phyloP scores from a whole-genome alignment of 2,888 invertebrate species.

The Hemithea aestivaria region DNA sequence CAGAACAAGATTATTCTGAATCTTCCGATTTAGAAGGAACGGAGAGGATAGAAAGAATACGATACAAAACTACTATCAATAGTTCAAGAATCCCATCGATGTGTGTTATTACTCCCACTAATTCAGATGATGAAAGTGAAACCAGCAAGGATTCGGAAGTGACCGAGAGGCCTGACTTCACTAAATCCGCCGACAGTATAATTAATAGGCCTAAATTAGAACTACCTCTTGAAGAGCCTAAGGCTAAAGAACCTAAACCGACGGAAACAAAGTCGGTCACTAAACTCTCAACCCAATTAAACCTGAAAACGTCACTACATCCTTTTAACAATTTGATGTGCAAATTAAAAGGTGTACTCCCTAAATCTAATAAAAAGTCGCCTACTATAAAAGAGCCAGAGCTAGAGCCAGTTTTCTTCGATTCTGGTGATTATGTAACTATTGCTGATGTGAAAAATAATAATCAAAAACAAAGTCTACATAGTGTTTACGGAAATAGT shows the following conservation, averaged over 20 bases:
- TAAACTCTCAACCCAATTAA: conserved; percentile 51
- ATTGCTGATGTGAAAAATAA: conserved; percentile 90
- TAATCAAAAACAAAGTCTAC: conserved; percentile 80
- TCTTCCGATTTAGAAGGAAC: conserved; percentile 93
- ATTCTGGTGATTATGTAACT: conserved; percentile 91
- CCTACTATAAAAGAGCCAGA: conserved; percentile 67
- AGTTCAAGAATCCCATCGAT: conserved; percentile 94
- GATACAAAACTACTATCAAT: conserved; percentile 91
- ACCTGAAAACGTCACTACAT: conserved; percentile 60
- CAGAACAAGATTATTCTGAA: conserved; percentile 91
- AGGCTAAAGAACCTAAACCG: conserved; percentile 46
- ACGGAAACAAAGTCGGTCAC: conserved; percentile 36
- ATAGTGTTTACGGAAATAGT: conserved; percentile 81
- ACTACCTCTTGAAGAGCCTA: conserved; percentile 52
- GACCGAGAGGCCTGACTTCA: conserved; percentile 21
- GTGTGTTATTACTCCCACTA: conserved; percentile 93
- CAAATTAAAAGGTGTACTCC: conserved; percentile 83
- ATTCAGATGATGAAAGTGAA: conserved; percentile 91
- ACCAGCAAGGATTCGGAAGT: conserved; percentile 52
- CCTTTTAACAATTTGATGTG: conserved; percentile 87
- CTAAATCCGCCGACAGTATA: conserved; percentile 27
- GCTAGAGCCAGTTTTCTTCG: conserved; percentile 71
- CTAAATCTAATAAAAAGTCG: conserved; percentile 74
- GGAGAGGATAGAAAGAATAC: conserved; percentile 90
- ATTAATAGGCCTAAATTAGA: conserved; percentile 61